A percentile compares a stretch with the other conserved stretches of the same genome.
Conservation (phyloP, 1,140 invertebrate genomes). For the Cydia fagiglandana region DNA sequence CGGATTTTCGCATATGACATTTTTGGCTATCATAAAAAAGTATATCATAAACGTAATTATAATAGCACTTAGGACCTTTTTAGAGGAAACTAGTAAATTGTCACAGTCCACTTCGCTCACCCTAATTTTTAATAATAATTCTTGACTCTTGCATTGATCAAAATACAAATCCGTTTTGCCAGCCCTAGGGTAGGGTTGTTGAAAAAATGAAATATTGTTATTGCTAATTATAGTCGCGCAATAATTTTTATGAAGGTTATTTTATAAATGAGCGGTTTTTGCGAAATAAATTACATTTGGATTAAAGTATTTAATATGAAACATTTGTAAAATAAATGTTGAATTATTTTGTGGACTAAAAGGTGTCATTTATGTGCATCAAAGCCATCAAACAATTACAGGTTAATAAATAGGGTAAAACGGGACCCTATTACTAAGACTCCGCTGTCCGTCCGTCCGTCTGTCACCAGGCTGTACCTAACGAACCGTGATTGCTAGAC, state of each 20-base stretch:
- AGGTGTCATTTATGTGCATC: no score
- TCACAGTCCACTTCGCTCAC: conserved; percentile 8
- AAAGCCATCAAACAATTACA: no score
- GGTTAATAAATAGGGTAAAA: no score
- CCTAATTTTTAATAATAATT: conserved; percentile 30
- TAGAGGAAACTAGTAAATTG: background rate
- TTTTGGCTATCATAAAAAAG: background rate
- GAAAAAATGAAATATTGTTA: conserved; percentile 17
- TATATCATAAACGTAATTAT: background rate
- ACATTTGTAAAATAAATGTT: no score
- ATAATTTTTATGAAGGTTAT: background rate
- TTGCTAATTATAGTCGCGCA: background rate
- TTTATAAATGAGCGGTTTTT: background rate
- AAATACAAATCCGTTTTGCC: conserved; percentile 23
- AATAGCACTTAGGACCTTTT: conserved; percentile 5
- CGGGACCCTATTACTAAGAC: no score
- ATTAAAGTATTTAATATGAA: background rate
- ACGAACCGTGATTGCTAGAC: no score
- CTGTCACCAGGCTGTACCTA: no score
- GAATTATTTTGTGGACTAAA: no score
- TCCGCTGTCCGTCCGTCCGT: no score
- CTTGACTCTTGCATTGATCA: conserved; percentile 29
- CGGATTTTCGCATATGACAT: conserved; percentile 24
- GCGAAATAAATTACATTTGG: background rate
- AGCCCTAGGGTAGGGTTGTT: conserved; percentile 18